Evolutionary conservation across 2,888 invertebrate genomes (phyloP), one percentile per base, ranked within the genome.

Genomic region (Scaptomyza parva): DNA sequence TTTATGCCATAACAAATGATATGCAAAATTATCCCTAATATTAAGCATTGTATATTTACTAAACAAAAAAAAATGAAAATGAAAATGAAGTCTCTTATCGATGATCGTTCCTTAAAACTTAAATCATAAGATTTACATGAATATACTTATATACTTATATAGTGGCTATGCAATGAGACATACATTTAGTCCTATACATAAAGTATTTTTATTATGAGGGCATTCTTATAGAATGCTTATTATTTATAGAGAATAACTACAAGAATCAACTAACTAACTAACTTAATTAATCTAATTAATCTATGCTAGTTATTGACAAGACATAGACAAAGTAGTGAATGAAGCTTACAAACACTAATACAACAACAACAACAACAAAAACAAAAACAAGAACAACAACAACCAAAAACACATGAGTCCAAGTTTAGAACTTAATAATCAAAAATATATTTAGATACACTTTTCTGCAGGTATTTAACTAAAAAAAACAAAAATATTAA

Each of bases 381-480:
- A 76, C 48, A 65, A 58, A 40, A n/a, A n/a, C n/a, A 76, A 65
- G 60, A 71, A 71, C 67, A 69, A 69, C 78, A 71, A 84, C 62
- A 67, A 80, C 61, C 47, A 69, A 65, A 68, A 78, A 84, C 86
- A 84, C 84, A 86, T 84, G 84, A 85, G 84, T 85, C 84, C 84
- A 85, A 85, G 78, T 88, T 85, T 88, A 85, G 84, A 85, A 85
- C 84, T 85, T 88, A 85, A 80, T 85, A 85, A 85, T 85, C 88
- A 85, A 85, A 84, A 85, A 86, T 85, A 85, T 85, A 85, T 85
- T 85, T 85, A 85, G 84, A 86, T 86, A 85, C 86, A 84, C 84
- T 88, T 85, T 85, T 85, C 88, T 86, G 88, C 84, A 84, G 86
- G 86, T 88, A 83, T 85, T 70, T 70, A 76, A 72, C 67, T 62